Evolutionary conservation across 2,797 vertebrate species (phyloP).

Genomic region (Manis pentadactyla): DNA sequence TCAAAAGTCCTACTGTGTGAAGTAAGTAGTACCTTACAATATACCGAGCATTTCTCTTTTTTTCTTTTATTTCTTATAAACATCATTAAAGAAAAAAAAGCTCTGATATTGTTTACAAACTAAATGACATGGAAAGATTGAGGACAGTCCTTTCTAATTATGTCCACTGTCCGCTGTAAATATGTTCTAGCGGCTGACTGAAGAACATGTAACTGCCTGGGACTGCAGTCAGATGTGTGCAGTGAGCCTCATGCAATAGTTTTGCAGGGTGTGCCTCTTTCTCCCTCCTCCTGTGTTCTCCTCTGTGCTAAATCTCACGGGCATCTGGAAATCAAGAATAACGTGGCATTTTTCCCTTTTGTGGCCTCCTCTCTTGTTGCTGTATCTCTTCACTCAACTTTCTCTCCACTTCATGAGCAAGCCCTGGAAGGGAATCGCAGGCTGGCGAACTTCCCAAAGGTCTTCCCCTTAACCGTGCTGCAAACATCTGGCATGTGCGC

Average conservation of each 20-base stretch:
- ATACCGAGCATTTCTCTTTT: background rate
- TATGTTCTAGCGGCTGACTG: background rate
- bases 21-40: background rate
- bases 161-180: background rate
- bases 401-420: background rate
- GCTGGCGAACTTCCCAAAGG: background rate
- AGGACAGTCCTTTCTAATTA: background rate
- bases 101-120: background rate
- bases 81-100: background rate
- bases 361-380: background rate
- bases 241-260: background rate
- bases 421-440: background rate
- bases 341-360: background rate
- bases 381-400: background rate
- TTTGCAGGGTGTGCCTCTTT: background rate
- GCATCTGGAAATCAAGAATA: background rate
- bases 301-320: background rate
- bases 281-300: background rate
- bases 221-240: background rate
- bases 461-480: background rate
- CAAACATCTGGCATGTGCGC: background rate
- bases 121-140: background rate
- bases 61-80: background rate
- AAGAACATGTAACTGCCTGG: background rate
- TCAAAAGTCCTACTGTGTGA: background rate